Conservation (phyloP, 2,888 invertebrate species). For the Philereme transversata region DNA sequence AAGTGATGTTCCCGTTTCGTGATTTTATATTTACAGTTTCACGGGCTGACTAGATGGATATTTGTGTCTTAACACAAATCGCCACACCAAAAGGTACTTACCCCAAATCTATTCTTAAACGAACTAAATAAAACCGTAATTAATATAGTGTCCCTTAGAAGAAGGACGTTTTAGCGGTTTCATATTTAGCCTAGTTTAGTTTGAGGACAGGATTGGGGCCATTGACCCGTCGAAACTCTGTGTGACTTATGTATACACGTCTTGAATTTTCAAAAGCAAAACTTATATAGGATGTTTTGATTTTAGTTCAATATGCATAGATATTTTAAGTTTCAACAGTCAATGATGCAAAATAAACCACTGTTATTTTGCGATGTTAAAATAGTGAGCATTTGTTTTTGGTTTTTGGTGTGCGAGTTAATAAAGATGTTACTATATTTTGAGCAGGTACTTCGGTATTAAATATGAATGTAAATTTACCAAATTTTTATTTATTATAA, state of each 20-base stretch:
- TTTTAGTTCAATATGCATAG: constrained; percentile 13
- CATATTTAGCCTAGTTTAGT: too few relatives aligned
- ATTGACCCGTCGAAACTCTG: constrained; percentile 22
- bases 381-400: constrained; percentile 13
- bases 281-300: constrained; percentile 1
- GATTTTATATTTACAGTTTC: constrained; percentile 58
- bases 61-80: constrained; percentile 36
- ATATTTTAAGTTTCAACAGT: constrained; percentile 14
- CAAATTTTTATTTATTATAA: background rate
- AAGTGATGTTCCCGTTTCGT: constrained; percentile 44
- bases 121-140: too few relatives aligned
- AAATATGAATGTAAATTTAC: constrained; percentile 6
- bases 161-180: too few relatives aligned
- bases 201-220: too few relatives aligned
- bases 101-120: too few relatives aligned
- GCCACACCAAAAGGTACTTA: constrained; percentile 42
- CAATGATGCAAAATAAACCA: constrained; percentile 4
- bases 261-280: constrained; percentile 12
- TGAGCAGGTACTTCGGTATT: background rate
- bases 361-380: constrained; percentile 3
- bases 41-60: constrained; percentile 70
- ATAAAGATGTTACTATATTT: constrained; percentile 33
- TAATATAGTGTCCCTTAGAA: too few relatives aligned
- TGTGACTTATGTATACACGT: constrained; percentile 15
- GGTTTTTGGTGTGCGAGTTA: constrained; percentile 35